These are phyloP conservation scores for Nebria salina DNA, from an alignment of 2,888 invertebrate genomes.

Conservation along the genomic window DNA sequence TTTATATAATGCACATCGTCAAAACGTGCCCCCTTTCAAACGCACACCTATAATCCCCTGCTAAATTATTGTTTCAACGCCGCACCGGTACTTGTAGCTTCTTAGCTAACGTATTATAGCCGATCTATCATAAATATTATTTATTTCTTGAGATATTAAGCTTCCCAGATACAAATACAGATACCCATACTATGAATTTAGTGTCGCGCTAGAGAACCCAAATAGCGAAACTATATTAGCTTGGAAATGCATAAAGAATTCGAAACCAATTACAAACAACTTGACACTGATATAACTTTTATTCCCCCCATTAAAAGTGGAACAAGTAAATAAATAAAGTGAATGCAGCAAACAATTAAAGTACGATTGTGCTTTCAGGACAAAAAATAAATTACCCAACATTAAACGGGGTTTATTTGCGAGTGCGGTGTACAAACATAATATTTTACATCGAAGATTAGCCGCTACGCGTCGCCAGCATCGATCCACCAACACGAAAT, in stretches of 20 bases:
- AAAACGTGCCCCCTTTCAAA: slow-evolving; percentile 1
- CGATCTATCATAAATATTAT: background rate
- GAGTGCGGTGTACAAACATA: slow-evolving; percentile 42
- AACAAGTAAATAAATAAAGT: slow-evolving; percentile 28
- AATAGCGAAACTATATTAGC: too few species aligned
- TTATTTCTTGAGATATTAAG: too few species aligned
- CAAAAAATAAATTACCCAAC: slow-evolving; percentile 35
- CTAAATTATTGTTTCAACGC: background rate
- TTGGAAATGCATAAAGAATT: background rate
- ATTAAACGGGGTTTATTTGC: slow-evolving; percentile 42
- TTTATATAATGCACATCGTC: slow-evolving; percentile 3
- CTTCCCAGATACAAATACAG: too few species aligned
- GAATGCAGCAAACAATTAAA: slow-evolving; percentile 27
- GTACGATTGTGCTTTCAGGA: slow-evolving; percentile 25
- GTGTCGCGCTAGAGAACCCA: too few species aligned
- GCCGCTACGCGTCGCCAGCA: slow-evolving; percentile 28
- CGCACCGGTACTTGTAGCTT: background rate
- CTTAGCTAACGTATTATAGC: background rate
- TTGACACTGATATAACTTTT: slow-evolving; percentile 15
- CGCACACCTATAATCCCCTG: background rate
- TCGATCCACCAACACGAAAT: slow-evolving; percentile 24
- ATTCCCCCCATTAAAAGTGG: slow-evolving; percentile 24
- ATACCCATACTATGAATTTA: too few species aligned
- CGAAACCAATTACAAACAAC: background rate
- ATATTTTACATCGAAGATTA: slow-evolving; percentile 45